Percentiles rank a stretch among this genome's conserved stretches.
These are phyloP conservation scores for Symphodus melops DNA, from an alignment of 2,113 vertebrate species.

Conservation along the genomic window DNA sequence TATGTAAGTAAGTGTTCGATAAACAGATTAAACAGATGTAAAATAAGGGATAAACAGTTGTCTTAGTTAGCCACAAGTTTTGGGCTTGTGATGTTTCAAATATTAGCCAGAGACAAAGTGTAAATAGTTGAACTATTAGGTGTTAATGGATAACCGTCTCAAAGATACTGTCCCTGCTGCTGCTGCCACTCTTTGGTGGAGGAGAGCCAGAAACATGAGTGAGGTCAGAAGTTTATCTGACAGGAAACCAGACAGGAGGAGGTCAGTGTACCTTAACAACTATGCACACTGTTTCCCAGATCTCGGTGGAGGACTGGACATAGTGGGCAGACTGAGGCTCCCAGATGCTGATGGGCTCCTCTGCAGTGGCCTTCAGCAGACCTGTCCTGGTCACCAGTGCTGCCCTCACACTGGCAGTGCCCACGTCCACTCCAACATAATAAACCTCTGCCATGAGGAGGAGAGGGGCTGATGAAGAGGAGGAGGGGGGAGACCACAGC, in stretches of 20 bases:
- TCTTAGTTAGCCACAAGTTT: not conserved
- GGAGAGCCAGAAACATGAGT: not conserved
- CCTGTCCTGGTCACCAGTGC: slow-evolving; percentile 89
- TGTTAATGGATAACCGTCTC: not conserved
- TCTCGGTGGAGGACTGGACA: slow-evolving; percentile 92
- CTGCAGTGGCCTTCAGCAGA: slow-evolving; percentile 79
- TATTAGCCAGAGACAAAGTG: not conserved
- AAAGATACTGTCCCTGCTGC: not conserved
- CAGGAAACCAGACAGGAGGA: not conserved
- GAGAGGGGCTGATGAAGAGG: not conserved
- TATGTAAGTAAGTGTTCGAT: no score
- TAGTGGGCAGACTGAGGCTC: slow-evolving; percentile 89
- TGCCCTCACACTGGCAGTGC: slow-evolving; percentile 91
- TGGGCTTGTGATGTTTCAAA: not conserved
- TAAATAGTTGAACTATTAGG: not conserved
- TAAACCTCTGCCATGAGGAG: slow-evolving; percentile 73
- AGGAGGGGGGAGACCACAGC: not conserved
- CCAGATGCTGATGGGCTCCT: slow-evolving; percentile 89
- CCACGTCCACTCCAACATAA: slow-evolving; percentile 94
- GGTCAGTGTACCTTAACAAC: slow-evolving; percentile 86
- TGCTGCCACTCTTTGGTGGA: no score
- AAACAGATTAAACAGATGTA: no score
- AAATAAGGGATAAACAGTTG: no score
- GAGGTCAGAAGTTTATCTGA: not conserved
- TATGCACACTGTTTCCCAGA: slow-evolving; percentile 91